Evolutionary conservation across 2,888 invertebrate species (phyloP).

Genomic region (Petrolisthes cinctipes): DNA sequence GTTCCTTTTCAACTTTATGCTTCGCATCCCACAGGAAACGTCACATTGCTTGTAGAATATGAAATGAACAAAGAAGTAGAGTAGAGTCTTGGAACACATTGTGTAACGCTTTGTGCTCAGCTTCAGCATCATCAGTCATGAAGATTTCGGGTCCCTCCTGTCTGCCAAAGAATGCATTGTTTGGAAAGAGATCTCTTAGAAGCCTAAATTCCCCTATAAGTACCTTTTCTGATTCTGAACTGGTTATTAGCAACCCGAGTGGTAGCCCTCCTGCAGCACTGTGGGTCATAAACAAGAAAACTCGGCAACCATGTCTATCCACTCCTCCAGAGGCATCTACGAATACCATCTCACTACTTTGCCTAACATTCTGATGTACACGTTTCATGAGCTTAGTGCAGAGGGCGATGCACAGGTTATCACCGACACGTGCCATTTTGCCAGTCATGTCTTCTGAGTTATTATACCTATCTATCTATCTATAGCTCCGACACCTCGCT

Average conservation of each 20-base stretch:
- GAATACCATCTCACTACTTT: background rate
- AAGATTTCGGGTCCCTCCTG: constrained; percentile 11
- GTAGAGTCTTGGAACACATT: constrained; percentile 1
- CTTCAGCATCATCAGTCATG: constrained; percentile 9
- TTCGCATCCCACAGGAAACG: no score
- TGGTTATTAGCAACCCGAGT: background rate
- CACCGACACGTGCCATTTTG: background rate
- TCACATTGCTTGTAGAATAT: constrained; percentile 23
- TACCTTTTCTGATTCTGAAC: constrained; percentile 12
- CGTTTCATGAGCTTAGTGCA: constrained; percentile 4
- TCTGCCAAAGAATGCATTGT: constrained; percentile 2
- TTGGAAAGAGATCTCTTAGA: no score
- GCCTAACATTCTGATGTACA: background rate
- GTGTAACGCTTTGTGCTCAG: background rate
- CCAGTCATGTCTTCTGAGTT: constrained; percentile 16
- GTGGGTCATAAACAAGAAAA: constrained; percentile 22
- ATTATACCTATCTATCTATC: no score
- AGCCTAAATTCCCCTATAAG: background rate
- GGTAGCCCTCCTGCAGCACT: constrained; percentile 14
- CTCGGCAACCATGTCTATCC: constrained; percentile 9
- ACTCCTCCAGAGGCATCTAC: constrained; percentile 4
- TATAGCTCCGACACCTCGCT: no score
- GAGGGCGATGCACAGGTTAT: background rate
- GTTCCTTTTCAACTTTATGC: background rate
- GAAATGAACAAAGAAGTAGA: background rate